Evolutionary conservation across 2,113 vertebrate genomes (phyloP).

Genomic region (Ariopsis seemanni): DNA sequence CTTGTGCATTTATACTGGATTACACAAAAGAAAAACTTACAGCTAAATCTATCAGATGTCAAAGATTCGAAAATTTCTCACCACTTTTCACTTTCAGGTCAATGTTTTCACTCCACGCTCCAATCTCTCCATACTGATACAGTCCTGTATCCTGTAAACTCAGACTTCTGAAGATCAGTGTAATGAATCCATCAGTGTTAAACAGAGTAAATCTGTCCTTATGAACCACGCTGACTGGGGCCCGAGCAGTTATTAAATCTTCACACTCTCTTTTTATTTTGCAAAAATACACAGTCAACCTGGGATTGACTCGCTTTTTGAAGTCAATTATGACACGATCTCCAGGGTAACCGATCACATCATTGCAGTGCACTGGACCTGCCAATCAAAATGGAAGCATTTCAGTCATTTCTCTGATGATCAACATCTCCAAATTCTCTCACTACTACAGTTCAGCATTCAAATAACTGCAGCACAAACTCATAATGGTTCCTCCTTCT

Average conservation of each 20-base stretch:
- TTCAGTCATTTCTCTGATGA: too few relatives aligned
- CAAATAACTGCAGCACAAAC: too few relatives aligned
- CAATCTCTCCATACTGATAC: not conserved
- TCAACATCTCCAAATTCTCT: too few relatives aligned
- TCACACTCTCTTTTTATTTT: not conserved
- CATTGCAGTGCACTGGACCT: not conserved
- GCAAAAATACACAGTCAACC: not conserved
- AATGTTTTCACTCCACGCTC: not conserved
- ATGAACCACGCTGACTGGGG: rapidly evolving
- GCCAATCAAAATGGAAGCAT: not conserved
- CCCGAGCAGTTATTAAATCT: too few relatives aligned
- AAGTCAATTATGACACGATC: not conserved
- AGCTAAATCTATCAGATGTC: not conserved
- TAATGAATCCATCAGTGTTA: not conserved
- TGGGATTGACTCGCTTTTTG: not conserved
- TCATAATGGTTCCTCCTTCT: not conserved
- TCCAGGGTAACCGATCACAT: not conserved
- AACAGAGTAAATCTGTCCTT: slow-evolving; percentile 23
- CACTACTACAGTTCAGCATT: too few relatives aligned
- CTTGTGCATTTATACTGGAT: not conserved
- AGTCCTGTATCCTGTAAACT: not conserved
- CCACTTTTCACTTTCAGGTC: not conserved
- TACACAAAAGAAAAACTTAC: not conserved
- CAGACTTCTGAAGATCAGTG: slow-evolving; percentile 29
- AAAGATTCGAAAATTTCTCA: not conserved